Conservation (phyloP, 2,888 invertebrate genomes). For the Allacma fusca region DNA sequence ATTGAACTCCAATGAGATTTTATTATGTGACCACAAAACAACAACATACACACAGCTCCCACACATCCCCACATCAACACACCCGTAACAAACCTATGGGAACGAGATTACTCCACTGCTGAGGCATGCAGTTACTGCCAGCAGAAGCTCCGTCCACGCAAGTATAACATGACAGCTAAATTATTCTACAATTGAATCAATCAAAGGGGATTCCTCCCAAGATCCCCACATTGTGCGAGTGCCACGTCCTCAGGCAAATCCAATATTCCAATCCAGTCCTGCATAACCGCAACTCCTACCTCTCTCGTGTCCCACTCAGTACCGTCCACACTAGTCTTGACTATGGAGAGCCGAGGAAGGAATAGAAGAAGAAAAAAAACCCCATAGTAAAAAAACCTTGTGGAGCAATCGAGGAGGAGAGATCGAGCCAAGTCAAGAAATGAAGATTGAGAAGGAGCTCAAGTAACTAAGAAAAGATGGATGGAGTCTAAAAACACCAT, state of each 20-base stretch:
- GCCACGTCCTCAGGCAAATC: not conserved
- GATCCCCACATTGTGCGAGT: not conserved
- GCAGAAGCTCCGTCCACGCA: not conserved
- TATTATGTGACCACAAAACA: conserved; percentile 16
- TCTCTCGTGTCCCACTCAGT: too few relatives aligned
- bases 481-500: conserved; percentile 29
- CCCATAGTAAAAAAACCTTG: not conserved
- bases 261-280: conserved; percentile 7
- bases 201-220: conserved; percentile 16
- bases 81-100: not conserved
- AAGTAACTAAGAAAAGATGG: conserved; percentile 37
- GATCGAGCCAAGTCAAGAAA: conserved; percentile 31
- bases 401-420: not conserved
- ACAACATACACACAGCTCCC: not conserved
- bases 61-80: not conserved
- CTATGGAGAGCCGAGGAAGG: not conserved
- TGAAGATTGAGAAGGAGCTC: conserved; percentile 33
- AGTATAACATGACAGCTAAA: not conserved
- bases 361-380: not conserved
- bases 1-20: conserved; percentile 39
- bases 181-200: conserved; percentile 16
- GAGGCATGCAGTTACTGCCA: too few relatives aligned
- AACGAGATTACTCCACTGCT: too few relatives aligned
- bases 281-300: too few relatives aligned
- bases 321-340: not conserved